Base-by-base conservation (phyloP, 2,888 invertebrate genomes). In the Azorinus chamasolen region DNA sequence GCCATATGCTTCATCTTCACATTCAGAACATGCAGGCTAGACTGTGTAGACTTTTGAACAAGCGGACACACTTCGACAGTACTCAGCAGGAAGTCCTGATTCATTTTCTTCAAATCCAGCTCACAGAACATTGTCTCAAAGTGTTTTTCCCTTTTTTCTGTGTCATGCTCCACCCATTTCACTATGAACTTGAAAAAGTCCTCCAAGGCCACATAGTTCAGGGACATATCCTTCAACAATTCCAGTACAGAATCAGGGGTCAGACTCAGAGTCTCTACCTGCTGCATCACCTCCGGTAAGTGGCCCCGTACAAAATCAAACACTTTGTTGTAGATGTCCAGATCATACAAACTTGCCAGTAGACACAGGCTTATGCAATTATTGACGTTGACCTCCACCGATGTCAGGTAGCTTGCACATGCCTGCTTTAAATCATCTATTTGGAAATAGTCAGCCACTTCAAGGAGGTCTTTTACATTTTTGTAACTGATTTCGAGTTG, bases 381-480 rank as follows among this genome's bases (percentile, higher is more conserved):
- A 6, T 86, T 76, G 6, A 81, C 46, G 14, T 65, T 87, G 8
- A 88, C 57, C 16, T 81, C 80, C 1, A 83, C 71, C 4, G 65
- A 68, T 22, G 68, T 51, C 8, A 89, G 73, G 63, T 86, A 87
- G 39, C 75, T 80, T 12, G 82, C 70, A 61, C 88, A 88, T 8
- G 79, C 75, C 37, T 69, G 45, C 55, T 87, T 89, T 25, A 89
- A 66, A n/a, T 86, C 85, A 18, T 69, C 65, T 6, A 89, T 85
- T 61, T 89, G 89, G 20, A 89, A 80, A 55, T 88, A 89, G 62
- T 89, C 89, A 1, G 88, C 87, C 14, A 84, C 86, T 66, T 88
- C 85, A 6, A 89, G 78, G 14, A 88, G 66, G 20, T 86, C 85
- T 25, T 78, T 72, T 4, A 87, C 79, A 8, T 68, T 71, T 14